Conservation (phyloP, 2,888 invertebrate genomes). For the Melanargia galathea region DNA sequence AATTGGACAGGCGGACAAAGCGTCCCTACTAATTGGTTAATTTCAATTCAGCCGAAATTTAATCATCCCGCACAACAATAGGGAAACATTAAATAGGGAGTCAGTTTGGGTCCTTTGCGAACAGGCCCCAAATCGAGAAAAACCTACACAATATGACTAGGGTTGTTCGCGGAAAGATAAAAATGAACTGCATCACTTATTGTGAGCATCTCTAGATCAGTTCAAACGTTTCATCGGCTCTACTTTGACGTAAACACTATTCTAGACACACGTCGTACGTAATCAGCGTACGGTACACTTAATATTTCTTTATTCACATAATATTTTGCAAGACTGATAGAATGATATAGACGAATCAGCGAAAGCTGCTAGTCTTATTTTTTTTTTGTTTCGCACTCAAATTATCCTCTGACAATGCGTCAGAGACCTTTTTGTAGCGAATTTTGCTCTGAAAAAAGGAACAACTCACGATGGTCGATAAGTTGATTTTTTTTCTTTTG, state of each 20-base stretch:
- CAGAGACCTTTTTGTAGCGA: too few relatives aligned
- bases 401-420: too few relatives aligned
- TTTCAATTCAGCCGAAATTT: conserved; percentile 21
- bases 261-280: neutral
- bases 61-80: conserved; percentile 19
- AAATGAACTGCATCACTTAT: neutral
- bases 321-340: too few relatives aligned
- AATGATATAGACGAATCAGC: too few relatives aligned
- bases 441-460: too few relatives aligned
- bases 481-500: too few relatives aligned
- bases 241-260: neutral
- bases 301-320: too few relatives aligned
- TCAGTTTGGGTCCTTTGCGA: conserved; percentile 1
- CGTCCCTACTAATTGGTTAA: conserved; percentile 21
- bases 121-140: conserved; percentile 32
- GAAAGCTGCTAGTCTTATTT: too few relatives aligned
- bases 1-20: conserved; percentile 21
- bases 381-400: too few relatives aligned
- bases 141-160: conserved; percentile 40
- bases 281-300: too few relatives aligned
- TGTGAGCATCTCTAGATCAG: neutral
- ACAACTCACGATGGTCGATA: too few relatives aligned
- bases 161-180: neutral
- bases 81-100: conserved; percentile 19
- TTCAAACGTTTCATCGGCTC: neutral